Evolutionary conservation across 2,113 vertebrate genomes (phyloP), one percentile per base, ranked within the genome.

Genomic region (Probosciger aterrimus): DNA sequence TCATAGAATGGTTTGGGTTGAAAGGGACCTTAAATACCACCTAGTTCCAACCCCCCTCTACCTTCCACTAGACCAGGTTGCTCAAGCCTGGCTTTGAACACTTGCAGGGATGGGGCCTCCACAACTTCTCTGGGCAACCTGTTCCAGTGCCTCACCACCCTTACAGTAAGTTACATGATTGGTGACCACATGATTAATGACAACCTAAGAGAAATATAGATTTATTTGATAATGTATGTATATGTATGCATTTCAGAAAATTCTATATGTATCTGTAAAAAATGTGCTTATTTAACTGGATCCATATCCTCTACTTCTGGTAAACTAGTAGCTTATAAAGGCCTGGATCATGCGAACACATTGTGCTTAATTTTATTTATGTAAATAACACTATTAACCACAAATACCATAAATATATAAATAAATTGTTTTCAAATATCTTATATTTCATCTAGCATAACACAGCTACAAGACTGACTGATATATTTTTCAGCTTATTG

Each of bases 351-450:
- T 75, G 31, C 10, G 75, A 53, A 71, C 6, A 28, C 3, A 39
- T 46, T 67, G 19, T 86, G 44, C 17, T 71, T 67, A 31, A 43
- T 53, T 94, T 91, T 79, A 31, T 18, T 68, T 64, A n/a, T 9
- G 17, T 50, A 70, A 71, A 65, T 52, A 74, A 65, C 14, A 57
- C 4, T 55, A 4, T 33, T 84, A 49, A 69, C 5, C 9, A 52
- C 14, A 77, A 68, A 41, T 68, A 76, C 8, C 15, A 14, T 41
- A 64, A 67, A 71, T 30, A 43, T 22, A 37, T 8, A 65, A 71
- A 47, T 28, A 53, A 0, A 1, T 3, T 44, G 2, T 3, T 52
- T 75, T 65, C 3, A 5, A 47, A 43, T 12, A 30, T 23, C 6
- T 53, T 73, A 1, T 55, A 33, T 80, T 77, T 80, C 4, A 10